These are phyloP conservation scores for Bellardia pandia DNA, from an alignment of 2,888 invertebrate genomes.

Conservation along the genomic window DNA sequence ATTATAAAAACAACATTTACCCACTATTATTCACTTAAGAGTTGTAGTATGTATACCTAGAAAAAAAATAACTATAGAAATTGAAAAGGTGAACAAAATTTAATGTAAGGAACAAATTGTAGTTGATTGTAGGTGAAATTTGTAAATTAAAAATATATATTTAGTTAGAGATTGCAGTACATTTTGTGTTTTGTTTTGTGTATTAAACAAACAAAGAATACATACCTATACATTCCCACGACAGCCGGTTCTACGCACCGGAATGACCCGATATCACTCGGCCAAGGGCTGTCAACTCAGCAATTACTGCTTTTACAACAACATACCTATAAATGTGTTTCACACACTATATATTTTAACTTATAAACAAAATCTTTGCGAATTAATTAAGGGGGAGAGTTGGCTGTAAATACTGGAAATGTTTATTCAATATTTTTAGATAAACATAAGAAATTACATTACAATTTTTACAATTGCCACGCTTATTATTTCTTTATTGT, in stretches of 20 bases:
- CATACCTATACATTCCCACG: not conserved
- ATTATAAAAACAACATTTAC: constrained; percentile 16
- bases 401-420: not conserved
- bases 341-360: not conserved
- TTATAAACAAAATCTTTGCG: not conserved
- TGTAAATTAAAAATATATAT: not conserved
- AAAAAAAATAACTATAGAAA: not conserved
- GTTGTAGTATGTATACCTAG: not conserved
- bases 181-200: not conserved
- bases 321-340: too few species aligned
- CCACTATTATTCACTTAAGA: constrained; percentile 13
- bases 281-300: too few species aligned
- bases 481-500: not conserved
- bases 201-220: not conserved
- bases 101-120: not conserved
- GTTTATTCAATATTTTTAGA: too few species aligned
- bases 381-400: not conserved
- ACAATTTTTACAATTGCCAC: too few species aligned
- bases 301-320: too few species aligned
- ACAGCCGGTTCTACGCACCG: too few species aligned
- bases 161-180: not conserved
- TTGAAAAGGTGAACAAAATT: not conserved
- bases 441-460: too few species aligned
- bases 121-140: not conserved
- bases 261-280: too few species aligned